Percentiles rank a stretch among this genome's conserved stretches.
Conservation (phyloP, 2,888 invertebrate species). For the Anthrax anthrax region DNA sequence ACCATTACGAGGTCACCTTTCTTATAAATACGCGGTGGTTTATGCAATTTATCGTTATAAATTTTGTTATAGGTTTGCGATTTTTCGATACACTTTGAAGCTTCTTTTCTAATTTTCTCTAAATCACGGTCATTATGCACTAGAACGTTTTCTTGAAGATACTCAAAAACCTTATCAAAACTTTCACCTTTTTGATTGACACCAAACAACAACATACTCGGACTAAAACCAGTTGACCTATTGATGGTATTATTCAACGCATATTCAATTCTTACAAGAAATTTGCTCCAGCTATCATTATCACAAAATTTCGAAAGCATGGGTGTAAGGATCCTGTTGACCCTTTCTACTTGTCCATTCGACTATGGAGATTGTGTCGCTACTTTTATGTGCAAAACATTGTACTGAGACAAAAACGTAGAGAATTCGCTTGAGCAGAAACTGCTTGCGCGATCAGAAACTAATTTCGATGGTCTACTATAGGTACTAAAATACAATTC, state of each 20-base stretch:
- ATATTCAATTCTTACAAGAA: too few relatives aligned
- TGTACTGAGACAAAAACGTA: too few relatives aligned
- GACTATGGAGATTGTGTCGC: too few relatives aligned
- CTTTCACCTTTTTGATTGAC: neutral
- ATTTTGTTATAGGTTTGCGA: neutral
- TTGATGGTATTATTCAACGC: conserved; percentile 1
- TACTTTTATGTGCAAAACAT: too few relatives aligned
- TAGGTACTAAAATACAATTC: too few relatives aligned
- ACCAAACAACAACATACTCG: conserved; percentile 1
- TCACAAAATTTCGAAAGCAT: too few relatives aligned
- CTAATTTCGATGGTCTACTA: too few relatives aligned
- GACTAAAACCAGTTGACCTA: neutral
- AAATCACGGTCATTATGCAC: neutral
- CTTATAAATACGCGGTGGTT: neutral
- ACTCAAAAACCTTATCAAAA: neutral
- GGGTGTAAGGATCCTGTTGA: too few relatives aligned
- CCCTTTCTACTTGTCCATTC: too few relatives aligned
- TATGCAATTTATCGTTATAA: neutral
- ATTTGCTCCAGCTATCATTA: too few relatives aligned
- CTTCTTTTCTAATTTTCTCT: neutral
- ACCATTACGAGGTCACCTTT: neutral
- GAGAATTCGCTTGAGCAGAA: too few relatives aligned
- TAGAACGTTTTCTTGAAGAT: neutral
- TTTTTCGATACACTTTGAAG: neutral
- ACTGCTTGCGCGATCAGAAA: too few relatives aligned